Base-by-base conservation (phyloP, 1,140 invertebrate genomes). In the Cotesia chilonis region DNA sequence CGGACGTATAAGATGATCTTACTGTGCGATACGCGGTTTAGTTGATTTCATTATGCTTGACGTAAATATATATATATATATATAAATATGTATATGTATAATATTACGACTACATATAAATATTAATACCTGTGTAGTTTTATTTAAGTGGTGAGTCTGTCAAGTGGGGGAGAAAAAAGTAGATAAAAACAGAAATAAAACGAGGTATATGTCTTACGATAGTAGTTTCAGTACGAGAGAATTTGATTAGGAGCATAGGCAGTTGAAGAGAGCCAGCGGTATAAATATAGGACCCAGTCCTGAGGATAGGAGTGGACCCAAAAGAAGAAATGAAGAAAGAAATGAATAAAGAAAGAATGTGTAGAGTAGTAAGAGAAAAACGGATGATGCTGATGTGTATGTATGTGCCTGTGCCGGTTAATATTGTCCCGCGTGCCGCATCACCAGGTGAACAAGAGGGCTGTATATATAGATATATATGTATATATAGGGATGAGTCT, bases 381-480 rank as follows among this genome's bases (percentile, higher is more conserved):
- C 17, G 41, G 20, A 61, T 61, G n/a, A 17, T 6, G 28, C 14
- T 35, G 17, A 17, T 17, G 17, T 17, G 1, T 17, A 17, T 17
- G 17, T 17, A 17, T 17, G 17, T 17, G 17, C 28, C 6, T 1
- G 12, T 14, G 4, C 9, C 65, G 28, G 60, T 71, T 71, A 57
- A 71, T 66, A 66, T 66, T 66, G 63, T 66, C 51, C 63, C 63
- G 51, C 52, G 54, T 41, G 57, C 47, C 37, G 52, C 70, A 71
- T 66, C 70, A 66, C 79, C 79, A 78, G 80, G 79, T 80, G 74
- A 75, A 79, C 72, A 72, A 71, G 72, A 74, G 63, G 66, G 70
- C 64, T 51, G 20, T 68, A 59, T 47, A 41, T 60, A 71, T 41
- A 41, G 5, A 41, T 41, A 41, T 47, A 47, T 7, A 47, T 47